Evolutionary conservation across 2,888 invertebrate genomes (phyloP).

Genomic region (Thera britannica): DNA sequence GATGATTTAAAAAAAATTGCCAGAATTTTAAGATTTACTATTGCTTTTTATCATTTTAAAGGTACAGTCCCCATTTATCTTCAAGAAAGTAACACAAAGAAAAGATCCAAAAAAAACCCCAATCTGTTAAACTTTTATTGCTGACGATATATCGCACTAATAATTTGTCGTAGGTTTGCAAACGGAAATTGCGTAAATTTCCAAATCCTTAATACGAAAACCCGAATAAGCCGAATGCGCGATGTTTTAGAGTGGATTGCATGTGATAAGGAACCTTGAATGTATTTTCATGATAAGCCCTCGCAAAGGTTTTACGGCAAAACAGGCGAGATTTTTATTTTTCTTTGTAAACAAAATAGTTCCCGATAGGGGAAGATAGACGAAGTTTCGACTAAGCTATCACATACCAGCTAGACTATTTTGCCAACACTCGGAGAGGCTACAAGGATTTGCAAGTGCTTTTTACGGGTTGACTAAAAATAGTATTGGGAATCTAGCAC

Average conservation of each 20-base stretch:
- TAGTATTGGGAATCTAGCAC: slow-evolving; percentile 45
- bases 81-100: too few relatives aligned
- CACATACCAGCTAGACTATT: slow-evolving; percentile 71
- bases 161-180: background rate
- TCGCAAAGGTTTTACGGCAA: background rate
- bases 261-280: background rate
- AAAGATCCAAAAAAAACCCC: too few relatives aligned
- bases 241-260: background rate
- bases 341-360: slow-evolving; percentile 46
- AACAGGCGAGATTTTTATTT: slow-evolving; percentile 6
- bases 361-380: slow-evolving; percentile 53
- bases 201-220: background rate
- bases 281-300: background rate
- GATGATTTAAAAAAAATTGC: too few relatives aligned
- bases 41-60: too few relatives aligned
- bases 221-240: background rate
- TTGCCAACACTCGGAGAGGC: slow-evolving; percentile 63
- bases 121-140: too few relatives aligned
- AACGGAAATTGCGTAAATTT: background rate
- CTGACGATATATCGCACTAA: too few relatives aligned
- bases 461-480: slow-evolving; percentile 67
- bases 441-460: slow-evolving; percentile 73
- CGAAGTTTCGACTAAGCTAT: slow-evolving; percentile 68
- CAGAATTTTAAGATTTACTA: too few relatives aligned
- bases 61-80: too few relatives aligned